A percentile compares a stretch with the other conserved stretches of the same genome.
These are phyloP conservation scores for Toxotes jaculatrix DNA, from an alignment of 2,113 vertebrate genomes.

Conservation along the genomic window DNA sequence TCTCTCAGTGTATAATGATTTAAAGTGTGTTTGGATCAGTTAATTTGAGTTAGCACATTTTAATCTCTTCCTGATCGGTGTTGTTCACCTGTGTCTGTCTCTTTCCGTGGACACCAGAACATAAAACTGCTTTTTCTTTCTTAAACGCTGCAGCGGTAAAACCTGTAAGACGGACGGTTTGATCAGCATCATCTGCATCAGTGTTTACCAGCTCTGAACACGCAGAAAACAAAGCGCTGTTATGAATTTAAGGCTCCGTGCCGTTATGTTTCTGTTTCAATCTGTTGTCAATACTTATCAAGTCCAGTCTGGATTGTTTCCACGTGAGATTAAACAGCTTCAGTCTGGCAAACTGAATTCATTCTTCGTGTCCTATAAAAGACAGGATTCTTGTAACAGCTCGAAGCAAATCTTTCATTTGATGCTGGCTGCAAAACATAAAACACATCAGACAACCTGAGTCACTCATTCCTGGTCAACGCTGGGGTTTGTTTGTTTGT, in stretches of 20 bases:
- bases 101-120: too few relatives aligned
- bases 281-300: conserved; percentile 37
- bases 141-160: too few relatives aligned
- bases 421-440: conserved; percentile 43
- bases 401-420: conserved; percentile 49
- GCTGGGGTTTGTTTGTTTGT: conserved; percentile 21
- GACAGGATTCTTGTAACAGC: conserved; percentile 46
- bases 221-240: too few relatives aligned
- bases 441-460: conserved; percentile 48
- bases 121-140: too few relatives aligned
- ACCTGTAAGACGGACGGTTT: not conserved
- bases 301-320: conserved; percentile 15
- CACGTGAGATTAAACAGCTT: conserved; percentile 37
- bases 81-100: too few relatives aligned
- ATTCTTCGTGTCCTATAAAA: conserved; percentile 42
- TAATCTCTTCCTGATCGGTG: too few relatives aligned
- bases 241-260: not conserved
- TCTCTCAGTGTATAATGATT: too few relatives aligned
- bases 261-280: not conserved
- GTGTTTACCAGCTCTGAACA: too few relatives aligned
- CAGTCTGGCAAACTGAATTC: conserved; percentile 34
- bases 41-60: too few relatives aligned
- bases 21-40: too few relatives aligned
- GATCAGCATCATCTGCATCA: not conserved
- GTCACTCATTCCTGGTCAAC: conserved; percentile 18